Conservation (phyloP, 1,140 invertebrate genomes). For the Pseudomyrmex cubaensis region DNA sequence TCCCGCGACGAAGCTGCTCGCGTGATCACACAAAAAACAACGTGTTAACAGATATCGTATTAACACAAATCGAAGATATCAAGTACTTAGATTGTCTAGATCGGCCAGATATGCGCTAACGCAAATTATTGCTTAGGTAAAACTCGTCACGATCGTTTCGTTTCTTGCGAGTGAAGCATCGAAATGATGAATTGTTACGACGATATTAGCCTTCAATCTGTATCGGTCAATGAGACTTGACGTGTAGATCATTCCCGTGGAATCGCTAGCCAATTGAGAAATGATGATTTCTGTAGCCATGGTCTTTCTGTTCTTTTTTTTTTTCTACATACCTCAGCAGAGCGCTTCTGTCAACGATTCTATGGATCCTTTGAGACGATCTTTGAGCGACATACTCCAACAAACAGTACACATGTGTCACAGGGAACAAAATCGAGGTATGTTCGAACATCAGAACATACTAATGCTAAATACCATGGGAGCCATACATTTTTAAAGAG, state of each 20-base stretch:
- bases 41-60: conserved; percentile 36
- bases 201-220: conserved; percentile 79
- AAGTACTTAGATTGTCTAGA: conserved; percentile 35
- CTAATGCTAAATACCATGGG: conserved; percentile 26
- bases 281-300: conserved; percentile 85
- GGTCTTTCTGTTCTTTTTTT: conserved; percentile 67
- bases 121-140: conserved; percentile 22
- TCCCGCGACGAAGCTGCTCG: conserved; percentile 92
- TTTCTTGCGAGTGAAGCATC: conserved; percentile 41
- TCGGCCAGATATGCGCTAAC: conserved; percentile 12
- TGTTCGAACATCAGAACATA: conserved; percentile 15
- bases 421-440: conserved; percentile 33
- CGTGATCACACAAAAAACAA: conserved; percentile 72
- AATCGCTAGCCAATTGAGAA: conserved; percentile 63
- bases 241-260: conserved; percentile 19
- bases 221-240: conserved; percentile 76
- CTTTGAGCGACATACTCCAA: conserved; percentile 52
- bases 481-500: conserved; percentile 39
- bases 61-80: not conserved
- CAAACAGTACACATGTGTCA: conserved; percentile 60
- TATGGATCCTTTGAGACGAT: conserved; percentile 54
- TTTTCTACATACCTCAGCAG: conserved; percentile 76
- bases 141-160: conserved; percentile 15
- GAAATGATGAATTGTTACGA: conserved; percentile 20
- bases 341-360: conserved; percentile 49